Base-by-base conservation (phyloP, 2,797 vertebrate species). In the Dipus sagitta region DNA sequence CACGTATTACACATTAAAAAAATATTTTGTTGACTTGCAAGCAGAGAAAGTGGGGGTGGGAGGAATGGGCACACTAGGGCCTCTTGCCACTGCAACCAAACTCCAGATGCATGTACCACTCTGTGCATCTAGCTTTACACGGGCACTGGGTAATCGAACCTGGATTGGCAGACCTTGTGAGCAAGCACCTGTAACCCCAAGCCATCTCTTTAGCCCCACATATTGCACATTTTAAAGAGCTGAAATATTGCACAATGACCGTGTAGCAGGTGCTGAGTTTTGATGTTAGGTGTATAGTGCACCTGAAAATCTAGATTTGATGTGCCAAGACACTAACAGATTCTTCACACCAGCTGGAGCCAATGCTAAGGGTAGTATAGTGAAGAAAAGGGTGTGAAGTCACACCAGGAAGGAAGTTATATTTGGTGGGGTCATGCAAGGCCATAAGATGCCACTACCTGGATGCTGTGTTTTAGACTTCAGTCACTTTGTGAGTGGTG, bases 211-310 rank as follows among this genome's bases (percentile, higher is more conserved):
- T 13, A 58, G 54, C 54, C 54, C 54, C 54, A 58, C 54, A 58
- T 58, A 67, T 21, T n/a, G n/a, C 12, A 0, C 28, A 28, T 81
- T 92, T 74, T 65, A 83, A 91, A 76, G 62, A 8, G 6, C 54
- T 83, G 80, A 70, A 93, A 68, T 38, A 10, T 21, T 87, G 23
- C 30, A 18, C 3, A 10, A n/a, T 82, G 70, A 38, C 52, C 18
- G 6, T n/a, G 34, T 62, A 68, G 85, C 34, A 23, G 12, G 54
- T 62, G 88, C 47, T 80, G 74, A 65, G 79, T 87, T 94, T 94
- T 75, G 68, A 86, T 38, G 26, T 85, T 72, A 77, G 84, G n/a
- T 75, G 9, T 91, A 20, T 72, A 60, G 23, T 80, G 3, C 13
- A 71, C 60, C 60, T n/a, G 15, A 38, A 76, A 89, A 82, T 82